Evolutionary conservation across 2,888 invertebrate species (phyloP), one percentile per base, ranked within the genome.

Genomic region (Melanostoma mellinum): DNA sequence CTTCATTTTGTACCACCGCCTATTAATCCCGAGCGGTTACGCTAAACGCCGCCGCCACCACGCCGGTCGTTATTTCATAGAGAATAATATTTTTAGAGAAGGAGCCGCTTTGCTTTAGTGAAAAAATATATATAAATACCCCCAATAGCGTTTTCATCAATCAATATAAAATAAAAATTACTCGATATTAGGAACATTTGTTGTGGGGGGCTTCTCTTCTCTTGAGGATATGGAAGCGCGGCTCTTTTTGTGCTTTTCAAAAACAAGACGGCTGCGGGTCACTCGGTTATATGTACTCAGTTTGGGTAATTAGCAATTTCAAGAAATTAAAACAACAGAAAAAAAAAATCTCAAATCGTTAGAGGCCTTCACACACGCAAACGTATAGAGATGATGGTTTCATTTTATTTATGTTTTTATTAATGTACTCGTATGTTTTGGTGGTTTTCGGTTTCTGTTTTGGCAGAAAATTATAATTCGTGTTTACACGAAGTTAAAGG

Each of bases 101-200:
- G 35, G 36, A 35, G 36, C 53, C 20, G 55, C 44, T 50, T 36
- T 36, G 9, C 33, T 55, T 50, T 75, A 44, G 53, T 56, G 38
- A 65, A 67, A 68, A 38, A 20, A 20, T 20, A 1, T n/a, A 72
- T 36, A 63, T 61, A 72, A 76, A 72, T 53, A 55, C 46, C 61
- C 78, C 82, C 82, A 74, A 73, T 60, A 78, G 82, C 82, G 69
- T 48, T 84, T 79, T 68, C 63, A 78, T 78, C 78, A 84, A 84
- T 84, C 82, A 82, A 78, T 81, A 73, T 58, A 73, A 78, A 77
- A 67, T 68, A 74, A 58, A 53, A 73, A 73, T 61, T 61, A 68
- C 68, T 60, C 56, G 42, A 78, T 35, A 68, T 55, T 50, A 33
- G 38, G 61, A 38, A 53, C 42, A 35, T 67, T 48, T 32, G 2